Conservation (phyloP, 2,113 vertebrate species). For the Xiphias gladius region DNA sequence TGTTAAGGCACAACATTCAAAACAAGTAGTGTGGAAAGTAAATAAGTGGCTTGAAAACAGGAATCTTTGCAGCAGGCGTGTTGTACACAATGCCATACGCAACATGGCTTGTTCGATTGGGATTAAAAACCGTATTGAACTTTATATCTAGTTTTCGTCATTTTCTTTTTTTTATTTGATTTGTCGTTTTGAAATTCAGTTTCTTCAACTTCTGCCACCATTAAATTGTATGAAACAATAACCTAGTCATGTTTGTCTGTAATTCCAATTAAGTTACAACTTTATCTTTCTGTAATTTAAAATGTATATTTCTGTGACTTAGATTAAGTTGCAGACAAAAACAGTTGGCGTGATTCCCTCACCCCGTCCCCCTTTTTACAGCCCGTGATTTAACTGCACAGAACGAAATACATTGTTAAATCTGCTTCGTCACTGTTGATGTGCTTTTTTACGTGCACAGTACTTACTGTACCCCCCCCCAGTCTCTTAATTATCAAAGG, state of each 20-base stretch:
- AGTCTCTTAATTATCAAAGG: slow-evolving; percentile 69
- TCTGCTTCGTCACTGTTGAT: slow-evolving; percentile 26
- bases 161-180: background rate
- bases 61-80: background rate
- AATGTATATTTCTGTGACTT: too few species aligned
- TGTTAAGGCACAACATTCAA: background rate
- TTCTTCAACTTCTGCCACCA: background rate
- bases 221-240: background rate
- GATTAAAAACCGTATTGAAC: too few species aligned
- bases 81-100: background rate
- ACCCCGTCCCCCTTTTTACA: background rate
- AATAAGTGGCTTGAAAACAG: background rate
- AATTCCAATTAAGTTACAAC: too few species aligned
- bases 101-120: background rate
- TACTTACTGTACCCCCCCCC: slow-evolving; percentile 48
- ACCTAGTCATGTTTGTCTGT: too few species aligned
- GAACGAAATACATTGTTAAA: background rate
- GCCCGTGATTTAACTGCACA: background rate
- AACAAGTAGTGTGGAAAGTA: background rate
- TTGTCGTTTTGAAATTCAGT: background rate
- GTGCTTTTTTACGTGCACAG: background rate
- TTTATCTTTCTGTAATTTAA: too few species aligned
- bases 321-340: background rate
- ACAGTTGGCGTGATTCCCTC: background rate
- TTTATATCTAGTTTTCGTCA: too few species aligned